phyloP scores from a whole-genome alignment of 2,888 invertebrate genomes.

The Stramonita haemastoma region DNA sequence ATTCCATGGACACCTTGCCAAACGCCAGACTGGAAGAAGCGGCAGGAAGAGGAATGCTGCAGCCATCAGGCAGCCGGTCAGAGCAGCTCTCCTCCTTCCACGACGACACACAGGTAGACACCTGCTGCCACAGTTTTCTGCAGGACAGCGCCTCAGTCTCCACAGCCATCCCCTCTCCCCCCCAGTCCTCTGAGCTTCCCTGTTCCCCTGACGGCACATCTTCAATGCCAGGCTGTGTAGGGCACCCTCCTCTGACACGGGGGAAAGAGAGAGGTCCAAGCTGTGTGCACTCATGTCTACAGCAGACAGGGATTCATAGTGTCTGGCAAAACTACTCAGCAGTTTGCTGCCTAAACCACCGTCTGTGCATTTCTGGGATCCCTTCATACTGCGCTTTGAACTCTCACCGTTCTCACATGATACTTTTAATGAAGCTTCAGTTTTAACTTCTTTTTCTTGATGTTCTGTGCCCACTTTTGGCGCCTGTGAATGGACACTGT shows the following conservation, averaged over 20 bases:
- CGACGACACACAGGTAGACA: neutral
- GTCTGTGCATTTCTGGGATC: conserved; percentile 24
- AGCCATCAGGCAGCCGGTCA: conserved; percentile 28
- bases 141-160: conserved; percentile 52
- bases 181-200: neutral
- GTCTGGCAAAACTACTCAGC: conserved; percentile 32
- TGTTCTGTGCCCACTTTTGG: neutral
- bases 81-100: conserved; percentile 8
- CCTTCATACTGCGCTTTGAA: neutral
- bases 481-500: too few species aligned
- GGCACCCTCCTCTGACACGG: neutral
- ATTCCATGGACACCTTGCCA: too few species aligned
- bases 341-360: conserved; percentile 6
- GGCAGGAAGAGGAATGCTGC: conserved; percentile 29
- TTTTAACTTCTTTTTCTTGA: neutral
- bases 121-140: conserved; percentile 45
- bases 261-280: neutral
- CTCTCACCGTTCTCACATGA: neutral
- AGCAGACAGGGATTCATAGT: conserved; percentile 33
- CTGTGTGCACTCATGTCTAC: neutral
- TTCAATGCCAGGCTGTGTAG: conserved; percentile 22
- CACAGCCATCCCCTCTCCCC: conserved; percentile 37
- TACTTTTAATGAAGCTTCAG: neutral
- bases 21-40: neutral
- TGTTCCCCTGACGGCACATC: neutral